phyloP scores from a whole-genome alignment of 2,797 vertebrate species.

The Oryzias sinensis region DNA sequence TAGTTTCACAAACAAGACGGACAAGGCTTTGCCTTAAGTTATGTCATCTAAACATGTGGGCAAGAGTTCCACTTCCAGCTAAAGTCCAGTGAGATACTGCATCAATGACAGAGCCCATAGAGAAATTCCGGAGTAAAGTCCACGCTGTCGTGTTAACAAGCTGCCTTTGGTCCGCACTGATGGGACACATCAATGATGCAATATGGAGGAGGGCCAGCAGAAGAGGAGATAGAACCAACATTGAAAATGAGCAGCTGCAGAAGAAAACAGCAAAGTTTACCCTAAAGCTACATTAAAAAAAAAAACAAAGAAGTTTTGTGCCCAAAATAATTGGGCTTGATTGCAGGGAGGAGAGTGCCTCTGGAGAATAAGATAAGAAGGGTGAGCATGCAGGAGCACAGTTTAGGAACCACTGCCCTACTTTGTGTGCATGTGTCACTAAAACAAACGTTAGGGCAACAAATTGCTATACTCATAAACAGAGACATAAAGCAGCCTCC shows the following conservation, averaged over 20 bases:
- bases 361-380: constrained; percentile 43
- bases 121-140: constrained; percentile 56
- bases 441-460: neutral
- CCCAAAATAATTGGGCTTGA: constrained; percentile 55
- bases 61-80: constrained; percentile 36
- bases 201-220: constrained; percentile 1
- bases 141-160: constrained; percentile 33
- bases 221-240: neutral
- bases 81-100: constrained; percentile 67
- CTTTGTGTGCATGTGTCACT: too few relatives aligned
- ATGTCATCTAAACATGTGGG: constrained; percentile 29
- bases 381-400: constrained; percentile 18
- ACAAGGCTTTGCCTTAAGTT: constrained; percentile 7
- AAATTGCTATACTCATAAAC: neutral
- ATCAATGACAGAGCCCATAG: constrained; percentile 23
- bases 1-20: neutral
- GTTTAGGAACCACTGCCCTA: constrained; percentile 9
- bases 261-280: constrained; percentile 15
- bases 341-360: constrained; percentile 47
- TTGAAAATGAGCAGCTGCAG: constrained; percentile 16
- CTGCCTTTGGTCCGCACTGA: constrained; percentile 15
- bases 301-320: constrained; percentile 39
- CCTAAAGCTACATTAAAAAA: constrained; percentile 27
- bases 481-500: neutral
- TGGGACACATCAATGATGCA: neutral